These are phyloP conservation scores for Lophius americanus DNA, from an alignment of 2,797 vertebrate species.

Conservation along the genomic window DNA sequence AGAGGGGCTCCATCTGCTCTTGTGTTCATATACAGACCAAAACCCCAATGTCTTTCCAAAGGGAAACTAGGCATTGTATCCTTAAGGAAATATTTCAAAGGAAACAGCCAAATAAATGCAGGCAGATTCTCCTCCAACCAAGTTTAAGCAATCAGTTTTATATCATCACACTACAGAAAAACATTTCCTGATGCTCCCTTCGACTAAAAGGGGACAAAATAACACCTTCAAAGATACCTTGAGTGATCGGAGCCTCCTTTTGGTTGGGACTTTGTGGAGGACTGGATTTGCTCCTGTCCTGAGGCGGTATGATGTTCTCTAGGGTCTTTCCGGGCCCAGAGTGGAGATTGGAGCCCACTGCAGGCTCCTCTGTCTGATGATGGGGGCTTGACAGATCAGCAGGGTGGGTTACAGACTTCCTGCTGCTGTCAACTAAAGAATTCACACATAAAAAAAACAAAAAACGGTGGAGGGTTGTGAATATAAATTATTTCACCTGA, in stretches of 20 bases:
- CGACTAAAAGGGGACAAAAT: neutral
- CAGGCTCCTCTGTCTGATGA: slow-evolving; percentile 49
- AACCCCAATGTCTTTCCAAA: slow-evolving; percentile 28
- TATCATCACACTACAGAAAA: neutral
- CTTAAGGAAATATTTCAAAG: slow-evolving; percentile 1
- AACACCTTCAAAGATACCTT: slow-evolving; percentile 73
- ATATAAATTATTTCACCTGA: neutral
- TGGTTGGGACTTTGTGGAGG: slow-evolving; percentile 68
- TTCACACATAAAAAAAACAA: slow-evolving; percentile 6
- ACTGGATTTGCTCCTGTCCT: slow-evolving; percentile 57
- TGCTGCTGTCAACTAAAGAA: slow-evolving; percentile 84
- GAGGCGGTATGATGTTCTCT: slow-evolving; percentile 52
- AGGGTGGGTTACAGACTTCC: slow-evolving; percentile 82
- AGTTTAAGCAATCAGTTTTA: neutral
- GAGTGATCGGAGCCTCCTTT: slow-evolving; percentile 59
- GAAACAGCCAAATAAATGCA: neutral
- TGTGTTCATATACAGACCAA: slow-evolving; percentile 15
- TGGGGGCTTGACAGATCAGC: slow-evolving; percentile 56
- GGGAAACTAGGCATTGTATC: slow-evolving; percentile 1
- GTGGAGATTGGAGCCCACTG: slow-evolving; percentile 48
- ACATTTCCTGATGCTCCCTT: neutral
- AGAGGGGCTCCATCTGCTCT: slow-evolving; percentile 66
- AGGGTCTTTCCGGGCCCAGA: slow-evolving; percentile 69
- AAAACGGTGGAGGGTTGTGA: too few species aligned
- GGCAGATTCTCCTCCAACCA: neutral